Evolutionary conservation across 1,140 invertebrate species (phyloP).

Genomic region (Nymphalis io): DNA sequence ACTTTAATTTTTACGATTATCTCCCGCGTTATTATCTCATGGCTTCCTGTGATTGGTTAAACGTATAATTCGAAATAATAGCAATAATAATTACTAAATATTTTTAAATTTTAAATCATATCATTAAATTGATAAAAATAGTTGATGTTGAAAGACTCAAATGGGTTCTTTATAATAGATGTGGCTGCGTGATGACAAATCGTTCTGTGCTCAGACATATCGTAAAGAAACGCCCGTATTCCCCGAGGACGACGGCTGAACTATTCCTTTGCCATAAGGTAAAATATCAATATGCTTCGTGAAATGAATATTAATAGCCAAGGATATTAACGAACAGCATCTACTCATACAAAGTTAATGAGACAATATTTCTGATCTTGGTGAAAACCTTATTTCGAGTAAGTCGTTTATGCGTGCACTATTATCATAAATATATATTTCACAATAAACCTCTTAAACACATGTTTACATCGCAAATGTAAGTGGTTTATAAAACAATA

Average conservation of each 20-base stretch:
- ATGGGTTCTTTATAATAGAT: neutral
- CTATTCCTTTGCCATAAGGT: slow-evolving; percentile 51
- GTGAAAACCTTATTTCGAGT: too few relatives aligned
- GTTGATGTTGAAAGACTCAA: neutral
- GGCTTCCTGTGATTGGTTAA: neutral
- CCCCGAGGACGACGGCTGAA: slow-evolving; percentile 44
- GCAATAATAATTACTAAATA: neutral
- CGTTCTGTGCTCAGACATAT: slow-evolving; percentile 44
- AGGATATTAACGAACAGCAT: neutral
- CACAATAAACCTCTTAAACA: slow-evolving; percentile 39
- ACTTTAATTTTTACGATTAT: neutral
- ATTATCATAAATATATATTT: neutral
- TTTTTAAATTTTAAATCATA: slow-evolving; percentile 1
- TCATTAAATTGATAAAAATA: neutral
- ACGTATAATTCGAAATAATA: neutral
- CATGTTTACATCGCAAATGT: neutral
- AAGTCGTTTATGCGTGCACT: too few relatives aligned
- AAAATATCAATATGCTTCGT: slow-evolving; percentile 49
- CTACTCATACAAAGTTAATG: too few relatives aligned
- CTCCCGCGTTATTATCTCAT: neutral
- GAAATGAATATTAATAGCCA: slow-evolving; percentile 48
- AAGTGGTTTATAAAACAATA: slow-evolving; percentile 19
- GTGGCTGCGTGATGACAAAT: slow-evolving; percentile 61
- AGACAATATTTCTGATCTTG: too few relatives aligned
- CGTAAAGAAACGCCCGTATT: slow-evolving; percentile 42